phyloP scores from a whole-genome alignment of 2,797 vertebrate species.

The Bradypus variegatus region DNA sequence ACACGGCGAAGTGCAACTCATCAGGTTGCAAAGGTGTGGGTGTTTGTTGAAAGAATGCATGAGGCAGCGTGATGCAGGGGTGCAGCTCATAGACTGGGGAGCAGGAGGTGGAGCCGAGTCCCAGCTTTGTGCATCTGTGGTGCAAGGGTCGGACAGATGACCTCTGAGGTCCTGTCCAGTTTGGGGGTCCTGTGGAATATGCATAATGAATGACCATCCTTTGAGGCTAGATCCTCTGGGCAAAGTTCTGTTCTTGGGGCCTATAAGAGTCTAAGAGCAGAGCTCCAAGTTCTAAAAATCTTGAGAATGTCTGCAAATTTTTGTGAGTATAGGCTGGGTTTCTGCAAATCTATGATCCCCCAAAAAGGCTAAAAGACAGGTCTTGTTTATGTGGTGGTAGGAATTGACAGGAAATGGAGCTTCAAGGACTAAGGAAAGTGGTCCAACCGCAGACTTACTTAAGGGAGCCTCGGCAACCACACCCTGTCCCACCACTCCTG shows the following conservation, averaged over 20 bases:
- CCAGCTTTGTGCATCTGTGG: not conserved
- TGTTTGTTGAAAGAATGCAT: not conserved
- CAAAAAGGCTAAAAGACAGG: not conserved
- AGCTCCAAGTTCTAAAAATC: not conserved
- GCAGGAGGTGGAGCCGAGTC: too few relatives aligned
- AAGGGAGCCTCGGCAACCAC: not conserved
- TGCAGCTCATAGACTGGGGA: not conserved
- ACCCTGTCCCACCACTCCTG: not conserved
- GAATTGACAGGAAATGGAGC: not conserved
- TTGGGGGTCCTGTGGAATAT: not conserved
- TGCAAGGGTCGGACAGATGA: not conserved
- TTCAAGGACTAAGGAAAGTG: not conserved
- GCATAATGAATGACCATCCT: not conserved
- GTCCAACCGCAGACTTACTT: not conserved
- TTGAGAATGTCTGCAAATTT: slow-evolving; percentile 1
- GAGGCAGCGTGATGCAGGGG: not conserved
- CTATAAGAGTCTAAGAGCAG: not conserved
- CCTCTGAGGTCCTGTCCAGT: not conserved
- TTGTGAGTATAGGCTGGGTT: not conserved
- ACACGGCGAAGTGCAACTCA: not conserved
- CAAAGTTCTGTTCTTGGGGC: not conserved
- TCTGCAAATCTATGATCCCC: not conserved
- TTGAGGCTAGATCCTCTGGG: not conserved
- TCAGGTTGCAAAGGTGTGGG: not conserved
- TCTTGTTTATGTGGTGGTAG: not conserved